Base-by-base conservation (phyloP, 1,140 invertebrate genomes). In the Nasonia longicornis region DNA sequence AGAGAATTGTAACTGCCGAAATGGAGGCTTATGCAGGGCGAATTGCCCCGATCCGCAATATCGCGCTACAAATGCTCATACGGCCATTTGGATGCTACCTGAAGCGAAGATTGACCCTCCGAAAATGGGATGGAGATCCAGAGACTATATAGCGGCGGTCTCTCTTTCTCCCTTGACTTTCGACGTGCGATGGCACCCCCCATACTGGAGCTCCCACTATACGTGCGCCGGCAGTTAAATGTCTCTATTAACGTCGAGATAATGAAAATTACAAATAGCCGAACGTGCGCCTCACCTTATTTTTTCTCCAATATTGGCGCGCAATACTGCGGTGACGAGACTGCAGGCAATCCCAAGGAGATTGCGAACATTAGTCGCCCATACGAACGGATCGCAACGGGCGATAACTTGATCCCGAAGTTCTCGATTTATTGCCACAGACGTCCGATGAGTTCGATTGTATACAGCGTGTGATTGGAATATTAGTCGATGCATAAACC, bases 261-360 rank as follows among this genome's bases (percentile, higher is more conserved):
- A 91, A 91, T 91, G 89, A 90, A 90, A 91, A 91, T 90, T 91
- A 90, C 90, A 90, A 90, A 91, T 90, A 88, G 87, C 86, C 86
- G 82, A 83, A 85, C 80, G 86, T 86, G 86, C 29, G 35, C 14
- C 38, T 77, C 42, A 67, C 58, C 71, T 77, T 72, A 74, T 73
- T 77, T 63, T 72, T 75, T 71, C n/a, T 20, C 0, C 2, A n/a
- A 29, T 8, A 70, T 38, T 1, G n/a, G 31, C 42, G 42, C 22
- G 31, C 16, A n/a, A 31, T 48, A 35, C 31, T 70, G 20, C 16
- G 67, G 66, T 20, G 10, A 8, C 69, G 69, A 35, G 20, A 70
- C 16, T 58, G 52, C 6, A 58, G 20, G 69, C 42, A 45, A 78
- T 70, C 26, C 35, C 16, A n/a, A 70, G 26, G 38, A 78, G 66